Conservation (phyloP, 2,113 vertebrate species). For the Engraulis encrasicolus region DNA sequence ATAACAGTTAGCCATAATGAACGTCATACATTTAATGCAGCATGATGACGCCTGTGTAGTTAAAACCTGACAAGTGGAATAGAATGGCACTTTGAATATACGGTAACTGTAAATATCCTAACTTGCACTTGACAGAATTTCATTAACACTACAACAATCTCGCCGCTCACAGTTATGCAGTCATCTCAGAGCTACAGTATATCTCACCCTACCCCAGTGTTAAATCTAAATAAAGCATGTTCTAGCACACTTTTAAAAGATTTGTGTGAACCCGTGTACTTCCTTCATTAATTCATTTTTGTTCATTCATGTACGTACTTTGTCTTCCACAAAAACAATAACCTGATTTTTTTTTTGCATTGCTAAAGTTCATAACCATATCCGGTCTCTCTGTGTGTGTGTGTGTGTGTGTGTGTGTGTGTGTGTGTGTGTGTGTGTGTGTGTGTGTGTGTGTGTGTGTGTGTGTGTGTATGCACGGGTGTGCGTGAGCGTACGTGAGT, state of each 20-base stretch:
- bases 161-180: background rate
- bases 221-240: background rate
- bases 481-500: no score
- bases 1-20: no score
- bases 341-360: background rate
- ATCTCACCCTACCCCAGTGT: background rate
- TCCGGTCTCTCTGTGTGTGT: conserved; percentile 46
- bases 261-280: background rate
- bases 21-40: no score
- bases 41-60: no score
- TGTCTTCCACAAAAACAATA: background rate
- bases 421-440: no score
- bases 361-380: conserved; percentile 23
- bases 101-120: background rate
- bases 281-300: background rate
- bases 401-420: no score
- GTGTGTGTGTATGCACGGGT: no score
- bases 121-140: background rate
- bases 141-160: background rate
- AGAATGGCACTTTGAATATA: background rate
- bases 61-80: no score
- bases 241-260: background rate
- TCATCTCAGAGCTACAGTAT: no score
- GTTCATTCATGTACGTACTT: background rate
- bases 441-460: no score